Evolutionary conservation across 2,888 invertebrate genomes (phyloP), one percentile per base, ranked within the genome.

Genomic region (Salpingus planirostris): DNA sequence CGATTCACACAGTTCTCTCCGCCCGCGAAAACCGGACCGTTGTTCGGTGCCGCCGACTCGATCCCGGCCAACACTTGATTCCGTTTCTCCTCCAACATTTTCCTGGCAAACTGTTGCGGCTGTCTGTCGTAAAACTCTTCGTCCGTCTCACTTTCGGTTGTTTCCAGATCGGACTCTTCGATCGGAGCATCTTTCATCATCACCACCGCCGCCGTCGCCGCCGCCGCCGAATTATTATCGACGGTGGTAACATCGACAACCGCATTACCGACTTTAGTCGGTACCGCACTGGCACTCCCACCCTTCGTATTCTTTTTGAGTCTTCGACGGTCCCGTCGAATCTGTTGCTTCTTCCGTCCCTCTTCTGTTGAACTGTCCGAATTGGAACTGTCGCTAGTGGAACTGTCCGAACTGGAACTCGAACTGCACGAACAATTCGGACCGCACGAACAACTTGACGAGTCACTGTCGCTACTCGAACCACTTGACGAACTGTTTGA

Each of bases 101-200:
- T 82, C 43, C 73, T 80, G 2, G 82, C 84, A 38, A 81, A 60
- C 50, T 71, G 72, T 49, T 86, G 84, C 0, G 88, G 88, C 60
- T 86, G 76, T 50, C 84, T 76, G 56, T 89, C 88, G 57, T 88
- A 89, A 61, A 88, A 88, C 47, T 88, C 88, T 65, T 88, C 88
- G 59, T 88, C 88, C 1, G 87, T 87, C 42, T 85, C 85, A 27
- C 85, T 81, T 60, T 88, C 83, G 10, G 82, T 79, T 0, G 89
- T 89, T 47, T 88, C 87, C 29, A 89, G 69, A 63, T 90, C 89
- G 1, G 86, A 83, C 64, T 90, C 90, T 18, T 76, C 71, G 39
- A 87, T 76, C 1, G 76, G 66, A 1, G 74, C 70, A 11, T 23
- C 23, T 47, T 81, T 80, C 1, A 66, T 27, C 7, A 40, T 12